Percentiles rank a stretch among this genome's conserved stretches.
Evolutionary conservation across 2,888 invertebrate species (phyloP).

Genomic region (Exephanes ischioxanthus): DNA sequence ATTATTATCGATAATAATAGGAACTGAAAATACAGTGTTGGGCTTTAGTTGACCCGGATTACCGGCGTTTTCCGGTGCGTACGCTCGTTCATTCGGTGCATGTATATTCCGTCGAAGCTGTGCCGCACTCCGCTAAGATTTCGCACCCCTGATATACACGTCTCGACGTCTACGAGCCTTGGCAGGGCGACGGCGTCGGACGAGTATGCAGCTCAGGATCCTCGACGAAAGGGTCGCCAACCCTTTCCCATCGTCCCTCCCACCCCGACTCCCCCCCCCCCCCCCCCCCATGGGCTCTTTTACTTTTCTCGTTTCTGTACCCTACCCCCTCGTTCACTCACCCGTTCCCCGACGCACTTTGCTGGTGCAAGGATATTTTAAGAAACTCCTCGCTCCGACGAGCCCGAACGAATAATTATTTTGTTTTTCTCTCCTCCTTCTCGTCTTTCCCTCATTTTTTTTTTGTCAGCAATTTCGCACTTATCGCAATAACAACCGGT

Average conservation of each 20-base stretch:
- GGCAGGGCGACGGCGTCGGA: conserved; percentile 48
- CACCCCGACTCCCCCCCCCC: background rate
- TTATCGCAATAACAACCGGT: conserved; percentile 33
- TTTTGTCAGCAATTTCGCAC: conserved; percentile 48
- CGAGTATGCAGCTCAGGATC: conserved; percentile 57
- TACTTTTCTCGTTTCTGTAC: conserved; percentile 53
- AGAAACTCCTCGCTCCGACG: conserved; percentile 77
- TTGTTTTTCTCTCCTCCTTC: conserved; percentile 50
- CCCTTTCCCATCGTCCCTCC: conserved; percentile 58
- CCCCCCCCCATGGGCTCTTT: conserved; percentile 14
- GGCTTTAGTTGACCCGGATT: conserved; percentile 28
- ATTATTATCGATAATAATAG: too few relatives aligned
- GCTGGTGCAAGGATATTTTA: conserved; percentile 81
- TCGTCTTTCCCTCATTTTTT: conserved; percentile 31
- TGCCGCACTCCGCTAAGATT: conserved; percentile 76
- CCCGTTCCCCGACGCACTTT: conserved; percentile 74
- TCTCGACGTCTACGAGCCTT: conserved; percentile 74
- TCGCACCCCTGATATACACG: conserved; percentile 81
- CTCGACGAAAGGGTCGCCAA: conserved; percentile 66
- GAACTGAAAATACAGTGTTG: background rate
- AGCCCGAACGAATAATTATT: conserved; percentile 73
- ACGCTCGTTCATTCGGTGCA: conserved; percentile 73
- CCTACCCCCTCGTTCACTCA: conserved; percentile 68
- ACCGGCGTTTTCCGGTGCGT: background rate
- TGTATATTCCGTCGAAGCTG: conserved; percentile 57